A percentile compares a stretch with the other conserved stretches of the same genome.
Evolutionary conservation across 2,888 invertebrate genomes (phyloP).

Genomic region (Watsonalla binaria): DNA sequence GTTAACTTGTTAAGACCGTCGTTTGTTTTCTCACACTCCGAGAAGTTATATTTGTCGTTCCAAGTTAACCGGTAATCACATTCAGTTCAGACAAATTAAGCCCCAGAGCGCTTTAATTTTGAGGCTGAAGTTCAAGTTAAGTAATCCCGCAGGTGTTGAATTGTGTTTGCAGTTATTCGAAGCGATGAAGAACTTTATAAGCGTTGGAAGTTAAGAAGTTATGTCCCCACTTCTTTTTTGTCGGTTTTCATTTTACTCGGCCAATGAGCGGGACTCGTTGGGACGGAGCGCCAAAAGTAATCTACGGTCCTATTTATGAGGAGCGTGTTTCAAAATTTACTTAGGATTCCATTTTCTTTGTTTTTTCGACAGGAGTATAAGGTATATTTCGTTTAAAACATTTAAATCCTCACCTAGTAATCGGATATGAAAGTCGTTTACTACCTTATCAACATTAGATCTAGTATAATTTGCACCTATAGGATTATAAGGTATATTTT

Average conservation of each 20-base stretch:
- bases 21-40: constrained; percentile 33
- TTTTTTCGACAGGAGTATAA: background rate
- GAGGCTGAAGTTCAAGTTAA: constrained; percentile 35
- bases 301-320: background rate
- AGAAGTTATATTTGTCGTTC: constrained; percentile 42
- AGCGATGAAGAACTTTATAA: constrained; percentile 42
- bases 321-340: background rate
- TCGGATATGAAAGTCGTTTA: too few species aligned
- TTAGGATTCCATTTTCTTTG: background rate
- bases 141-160: constrained; percentile 49
- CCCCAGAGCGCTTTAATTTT: constrained; percentile 40
- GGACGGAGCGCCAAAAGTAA: background rate
- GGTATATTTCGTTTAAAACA: background rate
- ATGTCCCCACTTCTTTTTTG: constrained; percentile 20
- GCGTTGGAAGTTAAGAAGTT: constrained; percentile 28
- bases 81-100: constrained; percentile 45
- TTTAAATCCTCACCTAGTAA: too few species aligned
- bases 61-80: constrained; percentile 46
- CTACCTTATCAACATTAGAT: too few species aligned
- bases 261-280: constrained; percentile 9
- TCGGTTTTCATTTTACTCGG: constrained; percentile 24
- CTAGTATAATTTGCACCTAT: too few species aligned
- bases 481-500: too few species aligned
- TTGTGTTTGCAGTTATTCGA: constrained; percentile 47
- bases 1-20: constrained; percentile 32